These are phyloP conservation scores for Peromyscus attwateri DNA, from an alignment of 2,797 vertebrate species.

Conservation along the genomic window DNA sequence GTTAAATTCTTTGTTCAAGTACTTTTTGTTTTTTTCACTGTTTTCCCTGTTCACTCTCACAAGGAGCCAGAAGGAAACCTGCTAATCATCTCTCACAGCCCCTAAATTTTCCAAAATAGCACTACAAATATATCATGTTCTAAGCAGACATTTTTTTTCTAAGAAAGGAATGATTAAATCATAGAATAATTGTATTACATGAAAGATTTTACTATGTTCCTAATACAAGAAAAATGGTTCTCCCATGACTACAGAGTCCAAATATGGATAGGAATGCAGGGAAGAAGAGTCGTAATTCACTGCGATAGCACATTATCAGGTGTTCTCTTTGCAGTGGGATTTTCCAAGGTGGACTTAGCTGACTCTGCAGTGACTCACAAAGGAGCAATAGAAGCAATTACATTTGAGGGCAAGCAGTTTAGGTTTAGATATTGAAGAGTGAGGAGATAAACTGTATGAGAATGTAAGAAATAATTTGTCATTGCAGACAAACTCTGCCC, in stretches of 20 bases:
- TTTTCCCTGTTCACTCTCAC: conserved; percentile 33
- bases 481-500: background rate
- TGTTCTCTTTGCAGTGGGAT: conserved; percentile 67
- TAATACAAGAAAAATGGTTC: conserved; percentile 56
- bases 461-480: conserved; percentile 44
- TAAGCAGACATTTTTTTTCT: conserved; percentile 68
- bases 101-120: conserved; percentile 75
- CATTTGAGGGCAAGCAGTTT: conserved; percentile 49
- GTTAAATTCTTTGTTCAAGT: conserved; percentile 68
- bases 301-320: conserved; percentile 74
- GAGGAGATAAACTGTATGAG: conserved; percentile 43
- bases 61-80: conserved; percentile 64
- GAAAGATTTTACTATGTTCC: conserved; percentile 71
- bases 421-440: conserved; percentile 20
- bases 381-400: conserved; percentile 66
- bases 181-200: conserved; percentile 70
- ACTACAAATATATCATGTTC: conserved; percentile 72
- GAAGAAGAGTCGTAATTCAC: conserved; percentile 67
- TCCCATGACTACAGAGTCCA: conserved; percentile 63
- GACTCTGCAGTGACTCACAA: conserved; percentile 75
- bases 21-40: conserved; percentile 18
- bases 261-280: conserved; percentile 74
- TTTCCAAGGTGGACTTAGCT: conserved; percentile 72
- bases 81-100: conserved; percentile 75
- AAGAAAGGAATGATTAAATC: conserved; percentile 72